Conservation (phyloP, 1,140 invertebrate species). For the Nasonia vitripennis region DNA sequence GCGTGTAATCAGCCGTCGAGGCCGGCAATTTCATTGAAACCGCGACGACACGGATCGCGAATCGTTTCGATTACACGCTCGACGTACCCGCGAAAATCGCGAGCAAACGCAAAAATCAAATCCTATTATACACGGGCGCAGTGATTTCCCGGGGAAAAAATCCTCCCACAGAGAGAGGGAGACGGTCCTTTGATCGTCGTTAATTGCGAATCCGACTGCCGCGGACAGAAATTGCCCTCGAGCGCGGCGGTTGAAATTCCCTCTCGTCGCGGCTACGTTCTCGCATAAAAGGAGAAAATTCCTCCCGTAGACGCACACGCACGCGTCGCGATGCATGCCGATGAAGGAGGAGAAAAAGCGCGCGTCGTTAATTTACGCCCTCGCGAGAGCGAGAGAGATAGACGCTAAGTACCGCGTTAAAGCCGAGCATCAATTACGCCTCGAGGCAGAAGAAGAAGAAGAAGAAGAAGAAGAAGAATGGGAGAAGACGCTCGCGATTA, state of each 20-base stretch:
- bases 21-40: too few species aligned
- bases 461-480: neutral
- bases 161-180: too few species aligned
- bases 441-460: neutral
- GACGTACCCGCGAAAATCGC: too few species aligned
- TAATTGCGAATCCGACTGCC: constrained; percentile 25
- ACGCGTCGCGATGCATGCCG: neutral
- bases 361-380: constrained; percentile 30
- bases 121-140: too few species aligned
- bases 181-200: constrained; percentile 32
- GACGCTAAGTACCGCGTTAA: constrained; percentile 24
- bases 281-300: neutral
- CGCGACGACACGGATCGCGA: too few species aligned
- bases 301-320: neutral
- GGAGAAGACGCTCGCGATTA: neutral
- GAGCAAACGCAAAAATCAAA: too few species aligned
- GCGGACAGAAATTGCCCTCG: neutral
- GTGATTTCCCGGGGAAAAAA: neutral
- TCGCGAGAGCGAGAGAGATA: neutral
- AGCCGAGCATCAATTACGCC: neutral
- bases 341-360: neutral
- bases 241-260: neutral
- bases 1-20: too few species aligned
- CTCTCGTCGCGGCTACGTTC: neutral
- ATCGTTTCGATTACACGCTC: too few species aligned